A percentile compares a stretch with the other conserved stretches of the same genome.
phyloP scores from a whole-genome alignment of 1,140 invertebrate genomes.

The Sipha flava region DNA sequence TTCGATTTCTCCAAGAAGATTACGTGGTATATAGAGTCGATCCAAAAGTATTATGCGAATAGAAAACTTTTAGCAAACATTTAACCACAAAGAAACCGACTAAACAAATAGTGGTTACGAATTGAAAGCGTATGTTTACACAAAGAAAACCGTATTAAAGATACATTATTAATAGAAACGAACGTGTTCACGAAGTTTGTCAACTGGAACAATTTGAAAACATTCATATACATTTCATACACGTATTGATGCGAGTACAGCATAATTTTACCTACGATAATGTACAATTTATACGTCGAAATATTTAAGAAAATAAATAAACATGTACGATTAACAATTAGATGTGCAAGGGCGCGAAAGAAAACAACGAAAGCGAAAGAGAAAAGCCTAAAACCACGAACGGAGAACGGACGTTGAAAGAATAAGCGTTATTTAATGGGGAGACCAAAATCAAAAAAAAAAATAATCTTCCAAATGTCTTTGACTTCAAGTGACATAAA shows the following conservation, averaged over 20 bases:
- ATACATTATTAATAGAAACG: neutral
- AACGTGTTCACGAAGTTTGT: neutral
- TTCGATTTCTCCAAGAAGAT: neutral
- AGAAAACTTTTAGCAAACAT: neutral
- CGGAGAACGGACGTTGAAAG: too few relatives aligned
- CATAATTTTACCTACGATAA: too few relatives aligned
- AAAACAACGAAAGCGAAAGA: neutral
- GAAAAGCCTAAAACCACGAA: neutral
- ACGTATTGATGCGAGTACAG: too few relatives aligned
- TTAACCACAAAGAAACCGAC: neutral
- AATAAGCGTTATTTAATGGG: too few relatives aligned
- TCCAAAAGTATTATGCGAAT: neutral
- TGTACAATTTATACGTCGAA: too few relatives aligned
- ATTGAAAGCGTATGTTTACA: neutral
- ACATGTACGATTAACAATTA: too few relatives aligned
- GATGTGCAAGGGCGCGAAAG: neutral
- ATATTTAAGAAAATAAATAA: too few relatives aligned
- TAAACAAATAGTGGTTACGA: neutral
- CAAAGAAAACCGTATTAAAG: neutral
- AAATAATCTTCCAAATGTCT: too few relatives aligned
- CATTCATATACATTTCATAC: neutral
- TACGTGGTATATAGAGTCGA: neutral
- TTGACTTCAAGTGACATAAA: too few relatives aligned
- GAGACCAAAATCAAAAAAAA: too few relatives aligned
- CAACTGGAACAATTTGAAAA: neutral